phyloP scores from a whole-genome alignment of 2,797 vertebrate species.

The Toxotes lorentzi region DNA sequence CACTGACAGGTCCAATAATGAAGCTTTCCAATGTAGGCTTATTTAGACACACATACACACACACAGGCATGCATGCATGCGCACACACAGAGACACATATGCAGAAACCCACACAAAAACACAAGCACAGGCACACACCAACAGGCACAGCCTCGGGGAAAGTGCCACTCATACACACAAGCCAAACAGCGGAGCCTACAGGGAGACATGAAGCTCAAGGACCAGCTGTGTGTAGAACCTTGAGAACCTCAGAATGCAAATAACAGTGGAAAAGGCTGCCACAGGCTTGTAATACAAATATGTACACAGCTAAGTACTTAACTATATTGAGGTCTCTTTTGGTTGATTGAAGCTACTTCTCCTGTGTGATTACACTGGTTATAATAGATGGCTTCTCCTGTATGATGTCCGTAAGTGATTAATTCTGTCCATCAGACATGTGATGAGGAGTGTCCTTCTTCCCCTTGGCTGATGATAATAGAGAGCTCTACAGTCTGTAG shows the following conservation, averaged over 20 bases:
- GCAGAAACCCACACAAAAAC: constrained; percentile 39
- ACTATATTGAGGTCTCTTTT: constrained; percentile 63
- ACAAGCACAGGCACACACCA: constrained; percentile 36
- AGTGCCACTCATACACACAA: constrained; percentile 75
- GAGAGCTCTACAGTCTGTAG: constrained; percentile 73
- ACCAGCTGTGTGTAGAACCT: constrained; percentile 80
- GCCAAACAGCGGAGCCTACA: constrained; percentile 78
- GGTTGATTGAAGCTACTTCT: constrained; percentile 66
- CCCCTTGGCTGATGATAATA: constrained; percentile 77
- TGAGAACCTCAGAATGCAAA: constrained; percentile 73
- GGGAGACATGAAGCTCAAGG: constrained; percentile 79
- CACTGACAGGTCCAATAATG: constrained; percentile 83
- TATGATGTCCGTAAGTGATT: constrained; percentile 76
- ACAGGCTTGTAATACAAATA: constrained; percentile 78
- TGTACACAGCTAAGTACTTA: constrained; percentile 73
- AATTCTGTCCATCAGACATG: constrained; percentile 76
- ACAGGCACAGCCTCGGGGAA: constrained; percentile 78
- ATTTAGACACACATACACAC: constrained; percentile 56
- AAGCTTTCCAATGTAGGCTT: constrained; percentile 73
- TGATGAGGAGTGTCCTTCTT: constrained; percentile 69
- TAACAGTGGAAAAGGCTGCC: constrained; percentile 62
- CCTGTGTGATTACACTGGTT: constrained; percentile 66
- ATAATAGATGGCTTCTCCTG: constrained; percentile 68
- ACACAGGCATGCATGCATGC: constrained; percentile 28
- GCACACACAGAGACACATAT: constrained; percentile 24